Evolutionary conservation across 2,797 vertebrate genomes (phyloP).

Genomic region (Kryptopterus vitreolus): DNA sequence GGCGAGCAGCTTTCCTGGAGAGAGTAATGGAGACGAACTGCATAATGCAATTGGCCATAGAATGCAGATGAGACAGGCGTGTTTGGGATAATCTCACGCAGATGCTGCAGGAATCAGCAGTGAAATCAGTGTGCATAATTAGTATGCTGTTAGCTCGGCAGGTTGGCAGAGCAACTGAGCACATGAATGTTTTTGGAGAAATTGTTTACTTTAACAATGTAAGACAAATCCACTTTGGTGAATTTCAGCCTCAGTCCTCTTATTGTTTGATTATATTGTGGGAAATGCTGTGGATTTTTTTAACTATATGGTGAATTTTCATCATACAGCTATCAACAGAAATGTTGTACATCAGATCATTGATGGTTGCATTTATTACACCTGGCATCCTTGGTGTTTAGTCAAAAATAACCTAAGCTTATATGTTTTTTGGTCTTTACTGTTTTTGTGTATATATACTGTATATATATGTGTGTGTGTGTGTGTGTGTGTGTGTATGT

Average conservation of each 20-base stretch:
- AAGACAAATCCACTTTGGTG: neutral
- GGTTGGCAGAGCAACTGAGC: slow-evolving; percentile 11
- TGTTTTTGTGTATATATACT: no score
- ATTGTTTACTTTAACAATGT: neutral
- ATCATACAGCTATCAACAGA: neutral
- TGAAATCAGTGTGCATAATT: slow-evolving; percentile 41
- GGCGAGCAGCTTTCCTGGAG: slow-evolving; percentile 36
- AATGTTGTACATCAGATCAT: neutral
- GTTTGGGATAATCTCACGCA: slow-evolving; percentile 37
- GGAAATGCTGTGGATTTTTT: neutral
- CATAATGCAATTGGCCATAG: slow-evolving; percentile 36
- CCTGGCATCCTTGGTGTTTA: neutral
- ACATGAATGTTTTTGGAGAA: neutral
- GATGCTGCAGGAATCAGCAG: slow-evolving; percentile 39
- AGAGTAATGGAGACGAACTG: slow-evolving; percentile 38
- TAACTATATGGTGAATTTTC: neutral
- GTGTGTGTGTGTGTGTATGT: no score
- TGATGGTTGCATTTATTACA: neutral
- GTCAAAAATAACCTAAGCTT: no score
- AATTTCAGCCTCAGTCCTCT: neutral
- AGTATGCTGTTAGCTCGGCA: slow-evolving; percentile 29
- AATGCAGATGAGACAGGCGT: slow-evolving; percentile 27
- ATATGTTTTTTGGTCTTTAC: no score
- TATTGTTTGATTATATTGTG: neutral
- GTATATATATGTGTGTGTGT: no score